Percentiles rank a stretch among this genome's conserved stretches.
phyloP scores from a whole-genome alignment of 2,888 invertebrate genomes.

The Subacronicta megacephala region DNA sequence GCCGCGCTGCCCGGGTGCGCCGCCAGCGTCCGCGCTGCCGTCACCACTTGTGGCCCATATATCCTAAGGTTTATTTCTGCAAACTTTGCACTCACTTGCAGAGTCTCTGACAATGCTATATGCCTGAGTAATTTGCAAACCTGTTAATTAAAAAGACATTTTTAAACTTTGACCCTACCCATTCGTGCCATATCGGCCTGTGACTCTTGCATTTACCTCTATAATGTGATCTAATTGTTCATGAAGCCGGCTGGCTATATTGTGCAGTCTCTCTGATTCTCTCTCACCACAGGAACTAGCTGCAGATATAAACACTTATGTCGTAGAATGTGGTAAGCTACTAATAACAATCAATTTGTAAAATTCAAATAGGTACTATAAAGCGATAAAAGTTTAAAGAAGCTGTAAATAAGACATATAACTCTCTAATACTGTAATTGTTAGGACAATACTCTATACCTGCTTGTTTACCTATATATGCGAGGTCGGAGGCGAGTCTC shows the following conservation, averaged over 20 bases:
- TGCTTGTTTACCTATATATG: conserved; percentile 86
- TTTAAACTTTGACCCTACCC: conserved; percentile 7
- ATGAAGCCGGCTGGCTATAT: conserved; percentile 97
- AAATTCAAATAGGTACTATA: neutral
- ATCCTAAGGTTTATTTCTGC: conserved; percentile 98
- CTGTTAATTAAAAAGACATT: conserved; percentile 80
- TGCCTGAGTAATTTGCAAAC: conserved; percentile 98
- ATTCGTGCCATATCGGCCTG: conserved; percentile 5
- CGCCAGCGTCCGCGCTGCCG: conserved; percentile 97
- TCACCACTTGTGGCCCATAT: conserved; percentile 98
- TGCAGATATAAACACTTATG: conserved; percentile 58
- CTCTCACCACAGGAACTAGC: conserved; percentile 91
- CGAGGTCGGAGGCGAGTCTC: conserved; percentile 83
- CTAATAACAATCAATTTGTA: neutral
- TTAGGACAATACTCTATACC: conserved; percentile 77
- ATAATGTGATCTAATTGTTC: conserved; percentile 99
- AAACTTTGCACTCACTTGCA: conserved; percentile 98
- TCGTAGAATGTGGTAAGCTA: neutral
- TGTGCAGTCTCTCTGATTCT: conserved; percentile 96
- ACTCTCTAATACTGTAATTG: conserved; percentile 62
- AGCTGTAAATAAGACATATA: conserved; percentile 44
- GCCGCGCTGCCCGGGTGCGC: conserved; percentile 98
- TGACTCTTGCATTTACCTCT: conserved; percentile 92
- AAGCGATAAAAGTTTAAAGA: neutral
- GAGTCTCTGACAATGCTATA: conserved; percentile 97